Conservation (phyloP, 2,113 vertebrate species). For the Pardalotus punctatus region DNA sequence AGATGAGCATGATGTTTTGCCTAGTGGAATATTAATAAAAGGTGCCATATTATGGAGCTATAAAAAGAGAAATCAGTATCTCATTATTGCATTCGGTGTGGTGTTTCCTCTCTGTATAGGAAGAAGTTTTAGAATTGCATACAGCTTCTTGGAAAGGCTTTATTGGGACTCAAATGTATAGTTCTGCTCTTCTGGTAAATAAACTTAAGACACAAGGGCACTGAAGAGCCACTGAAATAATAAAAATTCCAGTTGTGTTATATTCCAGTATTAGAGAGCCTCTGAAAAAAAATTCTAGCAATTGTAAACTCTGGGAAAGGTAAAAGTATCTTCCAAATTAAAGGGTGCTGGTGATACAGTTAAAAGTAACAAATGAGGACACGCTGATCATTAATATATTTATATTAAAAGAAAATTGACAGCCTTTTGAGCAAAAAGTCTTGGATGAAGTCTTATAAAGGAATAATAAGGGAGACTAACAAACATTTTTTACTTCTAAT, state of each 20-base stretch:
- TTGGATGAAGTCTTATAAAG: background rate
- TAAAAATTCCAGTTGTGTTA: background rate
- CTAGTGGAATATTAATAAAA: background rate
- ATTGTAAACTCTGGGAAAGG: background rate
- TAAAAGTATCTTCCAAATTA: background rate
- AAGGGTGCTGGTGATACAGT: background rate
- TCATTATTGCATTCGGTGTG: background rate
- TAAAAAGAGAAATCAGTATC: background rate
- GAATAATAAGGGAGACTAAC: background rate
- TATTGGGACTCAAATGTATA: background rate
- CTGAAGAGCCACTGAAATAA: background rate
- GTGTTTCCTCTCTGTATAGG: background rate
- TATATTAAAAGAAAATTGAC: background rate
- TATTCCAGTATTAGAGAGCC: background rate
- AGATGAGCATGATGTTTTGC: background rate
- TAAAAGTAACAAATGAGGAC: background rate
- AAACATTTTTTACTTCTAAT: background rate
- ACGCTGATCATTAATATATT: background rate
- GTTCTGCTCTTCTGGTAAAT: background rate
- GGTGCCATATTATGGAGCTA: background rate
- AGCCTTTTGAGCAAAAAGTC: background rate
- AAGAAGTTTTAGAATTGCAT: background rate
- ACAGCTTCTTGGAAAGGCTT: background rate
- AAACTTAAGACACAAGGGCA: background rate
- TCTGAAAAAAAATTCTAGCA: background rate